Percentiles rank a stretch among this genome's conserved stretches.
These are phyloP conservation scores for Homarus americanus DNA, from an alignment of 1,140 invertebrate genomes.

Conservation along the genomic window DNA sequence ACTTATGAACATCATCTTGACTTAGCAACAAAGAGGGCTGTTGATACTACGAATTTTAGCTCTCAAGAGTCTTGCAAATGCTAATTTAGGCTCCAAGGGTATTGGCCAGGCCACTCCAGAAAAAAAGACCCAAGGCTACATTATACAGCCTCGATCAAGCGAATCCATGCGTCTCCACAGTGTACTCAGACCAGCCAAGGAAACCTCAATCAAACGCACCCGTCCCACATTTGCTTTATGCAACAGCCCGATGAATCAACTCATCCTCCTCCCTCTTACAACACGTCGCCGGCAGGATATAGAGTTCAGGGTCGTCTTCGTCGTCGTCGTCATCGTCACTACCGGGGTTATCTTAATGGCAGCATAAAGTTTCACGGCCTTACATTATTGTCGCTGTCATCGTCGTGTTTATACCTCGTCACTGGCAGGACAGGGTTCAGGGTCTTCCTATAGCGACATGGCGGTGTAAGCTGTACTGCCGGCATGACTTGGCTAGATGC, in stretches of 20 bases:
- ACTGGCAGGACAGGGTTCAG: no score
- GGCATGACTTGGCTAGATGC: no score
- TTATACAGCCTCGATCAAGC: constrained; percentile 62
- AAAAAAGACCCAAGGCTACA: constrained; percentile 59
- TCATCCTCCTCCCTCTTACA: background rate
- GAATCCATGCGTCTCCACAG: constrained; percentile 48
- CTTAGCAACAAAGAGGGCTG: constrained; percentile 66
- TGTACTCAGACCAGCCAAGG: constrained; percentile 44
- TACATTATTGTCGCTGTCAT: background rate
- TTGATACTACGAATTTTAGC: constrained; percentile 66
- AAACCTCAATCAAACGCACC: constrained; percentile 51
- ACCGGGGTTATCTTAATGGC: background rate
- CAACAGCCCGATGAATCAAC: constrained; percentile 17
- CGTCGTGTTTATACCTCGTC: no score
- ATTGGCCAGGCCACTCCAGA: constrained; percentile 53
- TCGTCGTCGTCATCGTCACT: background rate
- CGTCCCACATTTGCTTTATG: constrained; percentile 40
- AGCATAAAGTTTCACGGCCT: background rate
- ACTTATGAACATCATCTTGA: constrained; percentile 66
- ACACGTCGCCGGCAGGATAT: background rate
- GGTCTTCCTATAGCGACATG: no score
- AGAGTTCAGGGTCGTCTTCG: background rate
- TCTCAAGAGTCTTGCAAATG: constrained; percentile 60
- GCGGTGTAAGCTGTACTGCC: no score
- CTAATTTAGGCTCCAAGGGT: constrained; percentile 55